Evolutionary conservation across 2,113 vertebrate genomes (phyloP).

Genomic region (Cathartes aura): DNA sequence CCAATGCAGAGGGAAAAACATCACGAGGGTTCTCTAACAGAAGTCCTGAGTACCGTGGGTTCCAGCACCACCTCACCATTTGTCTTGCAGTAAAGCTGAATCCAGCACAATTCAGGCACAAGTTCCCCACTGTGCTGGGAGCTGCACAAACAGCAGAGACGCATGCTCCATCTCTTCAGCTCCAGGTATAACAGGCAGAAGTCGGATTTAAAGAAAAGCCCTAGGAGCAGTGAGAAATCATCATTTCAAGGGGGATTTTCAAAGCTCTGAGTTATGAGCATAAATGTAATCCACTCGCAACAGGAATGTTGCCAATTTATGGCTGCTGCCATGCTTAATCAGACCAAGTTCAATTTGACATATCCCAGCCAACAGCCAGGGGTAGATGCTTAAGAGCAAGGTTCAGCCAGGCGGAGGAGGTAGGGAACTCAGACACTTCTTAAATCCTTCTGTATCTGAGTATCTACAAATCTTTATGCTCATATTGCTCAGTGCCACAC

Average conservation of each 20-base stretch:
- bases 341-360: neutral
- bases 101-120: neutral
- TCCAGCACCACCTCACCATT: neutral
- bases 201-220: neutral
- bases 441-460: neutral
- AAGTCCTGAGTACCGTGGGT: neutral
- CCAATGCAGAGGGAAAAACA: neutral
- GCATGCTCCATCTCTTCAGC: neutral
- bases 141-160: neutral
- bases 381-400: neutral
- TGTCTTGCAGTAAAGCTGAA: neutral
- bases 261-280: neutral
- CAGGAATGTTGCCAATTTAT: neutral
- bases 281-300: neutral
- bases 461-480: neutral
- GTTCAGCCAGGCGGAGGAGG: neutral
- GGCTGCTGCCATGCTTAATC: neutral
- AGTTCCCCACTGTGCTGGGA: neutral
- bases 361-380: neutral
- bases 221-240: neutral
- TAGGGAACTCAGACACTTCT: neutral
- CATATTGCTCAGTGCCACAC: neutral
- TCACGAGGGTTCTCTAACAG: neutral
- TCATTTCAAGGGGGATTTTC: neutral
- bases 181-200: neutral